These are phyloP conservation scores for Oscarella lobularis DNA, from an alignment of 37 sponge, comb jelly and placozoan species.

Conservation along the genomic window DNA sequence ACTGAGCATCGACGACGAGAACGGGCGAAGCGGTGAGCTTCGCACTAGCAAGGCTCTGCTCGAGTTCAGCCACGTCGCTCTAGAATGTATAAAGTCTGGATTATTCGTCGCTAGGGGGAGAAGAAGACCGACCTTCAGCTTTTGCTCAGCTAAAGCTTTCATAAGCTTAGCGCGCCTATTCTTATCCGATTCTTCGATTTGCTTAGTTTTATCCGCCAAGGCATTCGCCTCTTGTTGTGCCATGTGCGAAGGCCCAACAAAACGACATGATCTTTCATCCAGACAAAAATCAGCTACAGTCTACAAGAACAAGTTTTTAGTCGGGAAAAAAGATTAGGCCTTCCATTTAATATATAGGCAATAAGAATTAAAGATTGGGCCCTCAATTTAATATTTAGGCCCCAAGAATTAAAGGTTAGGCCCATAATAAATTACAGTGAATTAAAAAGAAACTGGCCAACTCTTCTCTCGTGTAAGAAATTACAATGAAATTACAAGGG, in stretches of 20 bases:
- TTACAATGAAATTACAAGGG: too few species aligned
- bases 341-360: too few species aligned
- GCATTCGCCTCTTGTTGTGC: slow-evolving; percentile 11
- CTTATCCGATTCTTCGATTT: slow-evolving; percentile 35
- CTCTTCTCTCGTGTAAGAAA: too few species aligned
- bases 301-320: too few species aligned
- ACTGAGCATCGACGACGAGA: slow-evolving; percentile 64
- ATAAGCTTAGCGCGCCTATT: slow-evolving; percentile 48
- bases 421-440: too few species aligned
- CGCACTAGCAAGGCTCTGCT: not conserved
- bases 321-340: too few species aligned
- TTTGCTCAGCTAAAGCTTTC: slow-evolving; percentile 74
- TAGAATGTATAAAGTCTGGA: not conserved
- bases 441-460: too few species aligned
- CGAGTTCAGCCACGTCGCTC: not conserved
- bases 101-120: too few species aligned
- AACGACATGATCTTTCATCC: slow-evolving; percentile 15
- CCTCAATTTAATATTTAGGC: too few species aligned
- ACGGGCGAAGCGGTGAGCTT: slow-evolving; percentile 26
- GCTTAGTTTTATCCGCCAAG: slow-evolving; percentile 9
- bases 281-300: slow-evolving; percentile 48
- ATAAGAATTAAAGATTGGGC: too few species aligned
- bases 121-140: slow-evolving; percentile 45
- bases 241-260: slow-evolving; percentile 59
- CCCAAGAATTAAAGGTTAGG: too few species aligned